Conservation (phyloP, 1,140 invertebrate species). For the Lucilia sericata region DNA sequence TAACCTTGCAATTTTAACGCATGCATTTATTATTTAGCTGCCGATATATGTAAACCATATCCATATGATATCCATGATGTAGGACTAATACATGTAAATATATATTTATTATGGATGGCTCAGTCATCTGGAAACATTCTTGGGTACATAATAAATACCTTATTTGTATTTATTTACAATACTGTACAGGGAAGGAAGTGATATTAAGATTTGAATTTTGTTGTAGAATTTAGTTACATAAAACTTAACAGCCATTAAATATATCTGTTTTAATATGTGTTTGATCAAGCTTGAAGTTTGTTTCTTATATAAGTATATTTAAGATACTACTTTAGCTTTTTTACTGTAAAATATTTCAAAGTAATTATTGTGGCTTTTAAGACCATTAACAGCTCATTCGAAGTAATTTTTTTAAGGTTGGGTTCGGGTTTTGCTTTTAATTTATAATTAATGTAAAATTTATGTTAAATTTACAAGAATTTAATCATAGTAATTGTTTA, state of each 20-base stretch:
- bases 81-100: background rate
- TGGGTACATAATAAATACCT: background rate
- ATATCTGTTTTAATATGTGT: background rate
- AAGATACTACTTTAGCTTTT: background rate
- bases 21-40: no score
- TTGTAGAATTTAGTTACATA: background rate
- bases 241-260: background rate
- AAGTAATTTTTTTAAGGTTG: background rate
- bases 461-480: background rate
- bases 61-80: no score
- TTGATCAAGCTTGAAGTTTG: background rate
- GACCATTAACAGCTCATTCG: background rate
- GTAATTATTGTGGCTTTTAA: conserved; percentile 6
- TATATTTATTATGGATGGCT: background rate
- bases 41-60: no score
- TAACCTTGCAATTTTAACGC: no score
- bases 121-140: conserved; percentile 44
- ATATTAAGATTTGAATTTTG: background rate
- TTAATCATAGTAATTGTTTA: no score
- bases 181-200: no score
- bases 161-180: no score
- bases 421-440: background rate
- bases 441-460: background rate
- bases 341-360: background rate
- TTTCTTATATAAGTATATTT: background rate